These are phyloP conservation scores for Microtus montanus DNA, from an alignment of 2,113 vertebrate species.

Conservation along the genomic window DNA sequence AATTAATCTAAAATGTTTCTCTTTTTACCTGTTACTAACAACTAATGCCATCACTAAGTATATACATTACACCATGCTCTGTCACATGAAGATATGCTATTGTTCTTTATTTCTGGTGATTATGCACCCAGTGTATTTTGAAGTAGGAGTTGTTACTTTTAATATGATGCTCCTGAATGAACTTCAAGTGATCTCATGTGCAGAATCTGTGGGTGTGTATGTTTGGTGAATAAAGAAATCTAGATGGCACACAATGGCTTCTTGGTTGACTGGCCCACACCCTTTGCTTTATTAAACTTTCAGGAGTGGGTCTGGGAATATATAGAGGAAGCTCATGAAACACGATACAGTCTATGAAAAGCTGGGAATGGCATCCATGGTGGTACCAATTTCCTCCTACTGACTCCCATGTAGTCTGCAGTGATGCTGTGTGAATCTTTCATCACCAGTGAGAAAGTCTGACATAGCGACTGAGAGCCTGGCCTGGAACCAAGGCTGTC, in stretches of 20 bases:
- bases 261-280: neutral
- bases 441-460: neutral
- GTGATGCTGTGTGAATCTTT: neutral
- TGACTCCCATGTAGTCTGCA: accelerated
- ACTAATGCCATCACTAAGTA: neutral
- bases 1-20: slow-evolving; percentile 53
- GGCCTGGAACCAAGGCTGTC: neutral
- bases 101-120: neutral
- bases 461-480: accelerated
- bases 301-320: slow-evolving; percentile 6
- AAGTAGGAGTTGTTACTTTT: slow-evolving; percentile 24
- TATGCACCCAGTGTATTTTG: neutral
- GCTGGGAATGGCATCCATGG: neutral
- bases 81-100: neutral
- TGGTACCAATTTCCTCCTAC: neutral
- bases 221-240: slow-evolving; percentile 11
- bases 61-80: neutral
- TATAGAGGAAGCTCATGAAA: neutral
- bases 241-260: neutral
- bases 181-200: neutral
- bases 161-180: neutral
- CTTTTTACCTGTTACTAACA: neutral
- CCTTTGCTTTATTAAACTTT: slow-evolving; percentile 39
- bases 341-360: neutral
- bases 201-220: neutral